Conservation (phyloP, 1,140 invertebrate species). For the Euura saliciscinereae region DNA sequence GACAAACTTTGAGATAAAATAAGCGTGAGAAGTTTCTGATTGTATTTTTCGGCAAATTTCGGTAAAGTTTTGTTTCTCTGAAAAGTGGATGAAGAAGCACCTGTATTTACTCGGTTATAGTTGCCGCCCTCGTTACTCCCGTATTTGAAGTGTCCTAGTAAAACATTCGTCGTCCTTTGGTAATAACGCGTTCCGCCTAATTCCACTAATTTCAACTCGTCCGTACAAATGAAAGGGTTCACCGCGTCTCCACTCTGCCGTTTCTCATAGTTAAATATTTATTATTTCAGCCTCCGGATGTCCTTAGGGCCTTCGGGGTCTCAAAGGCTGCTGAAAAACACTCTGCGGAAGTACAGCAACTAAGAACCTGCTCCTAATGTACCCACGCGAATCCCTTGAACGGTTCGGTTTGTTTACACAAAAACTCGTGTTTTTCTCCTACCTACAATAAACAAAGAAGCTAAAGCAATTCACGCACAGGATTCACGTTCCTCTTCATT, state of each 20-base stretch:
- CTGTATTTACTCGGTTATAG: slow-evolving; percentile 44
- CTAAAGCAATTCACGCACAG: too few species aligned
- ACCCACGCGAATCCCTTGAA: background rate
- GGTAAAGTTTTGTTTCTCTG: too few species aligned
- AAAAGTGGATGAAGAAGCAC: slow-evolving; percentile 22
- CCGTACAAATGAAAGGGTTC: slow-evolving; percentile 59
- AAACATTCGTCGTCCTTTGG: slow-evolving; percentile 36
- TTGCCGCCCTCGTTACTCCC: slow-evolving; percentile 27
- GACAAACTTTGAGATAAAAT: slow-evolving; percentile 10
- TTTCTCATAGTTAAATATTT: slow-evolving; percentile 54
- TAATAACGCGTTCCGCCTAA: slow-evolving; percentile 31
- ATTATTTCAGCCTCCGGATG: slow-evolving; percentile 43
- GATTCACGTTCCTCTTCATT: too few species aligned
- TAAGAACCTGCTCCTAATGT: background rate
- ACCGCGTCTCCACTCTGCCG: slow-evolving; percentile 42
- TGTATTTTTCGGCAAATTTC: too few species aligned
- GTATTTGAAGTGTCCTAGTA: slow-evolving; percentile 35
- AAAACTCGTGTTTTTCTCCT: too few species aligned
- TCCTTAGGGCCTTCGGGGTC: background rate
- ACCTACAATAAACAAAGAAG: too few species aligned
- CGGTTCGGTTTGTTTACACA: too few species aligned
- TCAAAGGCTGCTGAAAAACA: background rate
- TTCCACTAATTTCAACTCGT: slow-evolving; percentile 56
- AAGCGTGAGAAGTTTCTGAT: too few species aligned
- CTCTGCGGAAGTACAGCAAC: slow-evolving; percentile 36